Evolutionary conservation across 2,797 vertebrate species (phyloP).

Genomic region (Telmatherina bonti): DNA sequence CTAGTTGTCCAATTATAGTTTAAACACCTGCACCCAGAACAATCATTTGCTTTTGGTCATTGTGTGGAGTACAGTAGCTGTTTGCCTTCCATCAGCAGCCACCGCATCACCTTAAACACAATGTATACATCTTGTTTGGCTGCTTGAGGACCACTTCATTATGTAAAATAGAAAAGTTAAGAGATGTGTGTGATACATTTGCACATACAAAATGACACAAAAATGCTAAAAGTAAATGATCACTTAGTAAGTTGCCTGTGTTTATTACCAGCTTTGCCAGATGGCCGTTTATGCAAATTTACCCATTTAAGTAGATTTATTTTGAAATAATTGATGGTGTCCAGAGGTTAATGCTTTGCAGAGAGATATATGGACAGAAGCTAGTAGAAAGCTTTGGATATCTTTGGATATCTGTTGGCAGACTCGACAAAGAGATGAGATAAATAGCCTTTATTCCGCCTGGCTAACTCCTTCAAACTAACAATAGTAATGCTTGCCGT

Average conservation of each 20-base stretch:
- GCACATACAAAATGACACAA: not conserved
- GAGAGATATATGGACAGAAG: conserved; percentile 29
- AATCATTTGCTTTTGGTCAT: conserved; percentile 73
- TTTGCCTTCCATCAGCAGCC: conserved; percentile 52
- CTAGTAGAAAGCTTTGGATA: conserved; percentile 16
- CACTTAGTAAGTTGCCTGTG: conserved; percentile 61
- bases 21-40: conserved; percentile 54
- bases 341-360: conserved; percentile 61
- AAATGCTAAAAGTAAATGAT: conserved; percentile 34
- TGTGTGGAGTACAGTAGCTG: conserved; percentile 57
- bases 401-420: conserved; percentile 12
- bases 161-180: conserved; percentile 10
- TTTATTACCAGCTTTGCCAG: conserved; percentile 63
- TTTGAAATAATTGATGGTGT: conserved; percentile 64
- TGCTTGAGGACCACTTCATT: conserved; percentile 17
- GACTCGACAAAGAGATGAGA: conserved; percentile 29
- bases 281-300: conserved; percentile 66
- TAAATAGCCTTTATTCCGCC: conserved; percentile 51
- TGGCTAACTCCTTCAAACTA: conserved; percentile 35
- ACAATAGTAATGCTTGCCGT: conserved; percentile 32
- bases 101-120: conserved; percentile 28
- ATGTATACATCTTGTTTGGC: conserved; percentile 12
- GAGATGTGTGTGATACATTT: not conserved
- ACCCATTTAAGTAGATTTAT: conserved; percentile 60
- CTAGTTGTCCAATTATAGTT: conserved; percentile 66